phyloP scores from a whole-genome alignment of 1,140 invertebrate species.

The Drosophila punjabiensis region DNA sequence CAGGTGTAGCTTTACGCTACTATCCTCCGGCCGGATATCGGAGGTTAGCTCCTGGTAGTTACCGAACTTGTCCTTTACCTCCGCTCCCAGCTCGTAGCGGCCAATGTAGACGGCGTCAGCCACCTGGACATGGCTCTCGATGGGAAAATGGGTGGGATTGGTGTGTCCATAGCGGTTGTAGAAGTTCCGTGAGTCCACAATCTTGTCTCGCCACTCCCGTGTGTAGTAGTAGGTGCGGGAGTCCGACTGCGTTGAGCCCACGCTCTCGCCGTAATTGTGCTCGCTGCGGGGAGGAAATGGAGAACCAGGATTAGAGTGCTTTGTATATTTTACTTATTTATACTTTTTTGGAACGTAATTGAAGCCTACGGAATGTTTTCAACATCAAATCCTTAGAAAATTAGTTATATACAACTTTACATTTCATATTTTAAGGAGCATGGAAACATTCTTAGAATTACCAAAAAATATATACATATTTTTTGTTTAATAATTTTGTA shows the following conservation, averaged over 20 bases:
- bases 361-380: no score
- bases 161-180: conserved; percentile 90
- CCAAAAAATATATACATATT: no score
- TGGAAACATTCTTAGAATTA: no score
- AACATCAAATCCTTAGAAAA: no score
- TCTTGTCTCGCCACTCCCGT: conserved; percentile 93
- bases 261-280: conserved; percentile 79
- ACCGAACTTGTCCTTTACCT: conserved; percentile 91
- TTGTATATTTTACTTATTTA: no score
- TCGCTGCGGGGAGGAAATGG: conserved; percentile 45
- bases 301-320: neutral
- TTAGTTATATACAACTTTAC: no score
- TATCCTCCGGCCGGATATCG: conserved; percentile 92
- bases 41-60: conserved; percentile 93
- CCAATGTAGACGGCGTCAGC: conserved; percentile 88
- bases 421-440: no score
- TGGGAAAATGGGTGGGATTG: conserved; percentile 90
- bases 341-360: no score
- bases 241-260: conserved; percentile 71
- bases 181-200: conserved; percentile 92
- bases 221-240: conserved; percentile 90
- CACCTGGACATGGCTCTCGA: conserved; percentile 88
- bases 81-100: conserved; percentile 86
- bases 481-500: no score
- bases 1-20: conserved; percentile 93